Base-by-base conservation (phyloP, 2,113 vertebrate species). In the Vireo altiloquus region DNA sequence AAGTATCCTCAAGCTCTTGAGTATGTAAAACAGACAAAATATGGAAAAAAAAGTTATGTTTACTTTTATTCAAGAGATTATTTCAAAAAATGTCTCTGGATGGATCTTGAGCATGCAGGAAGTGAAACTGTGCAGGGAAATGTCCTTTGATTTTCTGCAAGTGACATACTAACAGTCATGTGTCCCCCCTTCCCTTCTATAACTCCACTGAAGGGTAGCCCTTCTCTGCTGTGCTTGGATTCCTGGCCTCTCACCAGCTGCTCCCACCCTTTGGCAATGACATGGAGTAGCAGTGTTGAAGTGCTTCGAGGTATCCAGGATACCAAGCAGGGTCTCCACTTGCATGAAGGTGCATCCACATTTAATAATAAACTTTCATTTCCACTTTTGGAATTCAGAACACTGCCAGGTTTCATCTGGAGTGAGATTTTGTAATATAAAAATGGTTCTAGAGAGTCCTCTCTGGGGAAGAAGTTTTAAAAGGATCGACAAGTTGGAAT, bases 91-190 rank as follows among this genome's bases (percentile, higher is more conserved):
- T 9, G 2, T 31, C 3, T 53, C 20, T 59, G 14, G 30, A 33
- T 40, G 52, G n/a, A 60, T 14, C n/a, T 47, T 59, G 42, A 63
- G n/a, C 30, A 11, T 49, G 20, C 3, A 16, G 42, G 37, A 64
- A 74, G 66, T 42, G 2, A 68, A 87, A 33, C 15, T 22, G 7
- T 63, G 23, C 35, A 82, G 17, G 12, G 18, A 60, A 78, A 53
- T 42, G 13, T 50, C 28, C 19, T 63, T 89, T 54, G 39, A 33
- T 77, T 82, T 89, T 77, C 37, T 37, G 24, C 19, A 49, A 46
- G 22, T 35, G 33, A 30, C 14, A 14, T 33, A 37, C 21, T 39
- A 61, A 54, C 2, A 50, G 33, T 22, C 4, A 8, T 0, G 0
- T 19, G 47, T 19, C 2, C 4, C 2, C 22, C 2, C 14, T 56